Evolutionary conservation across 1,140 invertebrate species (phyloP).

Genomic region (Sinonovacula constricta): DNA sequence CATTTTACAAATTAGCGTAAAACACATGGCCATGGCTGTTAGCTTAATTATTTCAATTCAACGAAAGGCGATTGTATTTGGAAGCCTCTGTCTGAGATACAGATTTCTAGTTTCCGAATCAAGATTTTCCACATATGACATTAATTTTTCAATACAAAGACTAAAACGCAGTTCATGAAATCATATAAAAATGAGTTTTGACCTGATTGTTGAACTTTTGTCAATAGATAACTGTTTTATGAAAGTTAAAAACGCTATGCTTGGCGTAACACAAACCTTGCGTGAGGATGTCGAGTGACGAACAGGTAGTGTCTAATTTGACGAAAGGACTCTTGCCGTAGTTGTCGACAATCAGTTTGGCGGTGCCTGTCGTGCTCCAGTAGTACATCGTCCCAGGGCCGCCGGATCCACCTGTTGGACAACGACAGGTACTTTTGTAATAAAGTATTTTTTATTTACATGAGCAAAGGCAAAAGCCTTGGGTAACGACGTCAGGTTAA

Average conservation of each 20-base stretch:
- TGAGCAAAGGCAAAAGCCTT: too few relatives aligned
- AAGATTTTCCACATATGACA: background rate
- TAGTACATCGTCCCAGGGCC: slow-evolving; percentile 36
- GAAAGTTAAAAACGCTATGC: too few relatives aligned
- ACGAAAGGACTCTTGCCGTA: slow-evolving; percentile 32
- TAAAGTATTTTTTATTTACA: too few relatives aligned
- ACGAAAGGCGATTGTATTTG: too few relatives aligned
- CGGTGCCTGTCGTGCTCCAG: background rate
- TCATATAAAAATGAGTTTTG: background rate
- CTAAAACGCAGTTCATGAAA: background rate
- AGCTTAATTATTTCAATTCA: too few relatives aligned
- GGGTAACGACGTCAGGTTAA: too few relatives aligned
- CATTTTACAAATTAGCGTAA: too few relatives aligned
- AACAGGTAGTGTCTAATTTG: slow-evolving; percentile 11
- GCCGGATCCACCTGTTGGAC: slow-evolving; percentile 30
- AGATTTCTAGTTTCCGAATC: too few relatives aligned
- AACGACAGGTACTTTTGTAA: too few relatives aligned
- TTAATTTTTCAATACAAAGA: background rate
- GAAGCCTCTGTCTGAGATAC: too few relatives aligned
- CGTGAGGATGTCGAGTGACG: slow-evolving; percentile 7
- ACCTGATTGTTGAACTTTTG: background rate
- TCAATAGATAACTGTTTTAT: too few relatives aligned
- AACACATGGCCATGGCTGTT: too few relatives aligned
- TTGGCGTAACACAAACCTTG: slow-evolving; percentile 37
- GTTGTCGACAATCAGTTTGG: slow-evolving; percentile 34